A percentile compares a stretch with the other conserved stretches of the same genome.
phyloP scores from a whole-genome alignment of 2,797 vertebrate species.

The Falco rusticolus region DNA sequence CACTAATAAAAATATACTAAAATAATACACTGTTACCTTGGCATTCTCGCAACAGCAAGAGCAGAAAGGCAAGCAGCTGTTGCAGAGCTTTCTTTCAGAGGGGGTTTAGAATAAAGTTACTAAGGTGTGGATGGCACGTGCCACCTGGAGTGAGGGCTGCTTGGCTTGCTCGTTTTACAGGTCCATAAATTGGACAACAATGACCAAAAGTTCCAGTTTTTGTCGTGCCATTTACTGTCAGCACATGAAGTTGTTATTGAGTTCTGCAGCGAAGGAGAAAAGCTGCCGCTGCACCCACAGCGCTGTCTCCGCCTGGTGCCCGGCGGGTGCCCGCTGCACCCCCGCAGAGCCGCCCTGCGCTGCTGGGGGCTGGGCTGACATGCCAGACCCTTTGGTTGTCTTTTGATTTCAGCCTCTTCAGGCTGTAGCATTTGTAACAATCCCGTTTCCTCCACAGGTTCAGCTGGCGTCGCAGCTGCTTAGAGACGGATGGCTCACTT shows the following conservation, averaged over 20 bases:
- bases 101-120: background rate
- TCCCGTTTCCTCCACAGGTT: accelerated
- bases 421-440: background rate
- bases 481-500: background rate
- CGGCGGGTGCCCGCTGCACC: too few species aligned
- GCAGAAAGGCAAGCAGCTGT: background rate
- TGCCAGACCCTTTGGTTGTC: background rate
- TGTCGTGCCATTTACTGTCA: accelerated
- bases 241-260: accelerated
- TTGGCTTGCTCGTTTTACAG: background rate
- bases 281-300: background rate
- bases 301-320: accelerated
- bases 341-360: too few species aligned
- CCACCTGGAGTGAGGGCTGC: accelerated
- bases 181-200: background rate
- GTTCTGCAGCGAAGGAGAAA: background rate
- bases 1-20: background rate
- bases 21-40: background rate
- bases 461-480: background rate
- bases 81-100: background rate
- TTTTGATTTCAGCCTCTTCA: background rate
- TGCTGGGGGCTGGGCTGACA: too few species aligned
- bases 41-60: background rate
- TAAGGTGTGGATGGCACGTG: accelerated
- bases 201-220: background rate